Evolutionary conservation across 2,888 invertebrate genomes (phyloP).

Genomic region (Cacoxenus indagator): DNA sequence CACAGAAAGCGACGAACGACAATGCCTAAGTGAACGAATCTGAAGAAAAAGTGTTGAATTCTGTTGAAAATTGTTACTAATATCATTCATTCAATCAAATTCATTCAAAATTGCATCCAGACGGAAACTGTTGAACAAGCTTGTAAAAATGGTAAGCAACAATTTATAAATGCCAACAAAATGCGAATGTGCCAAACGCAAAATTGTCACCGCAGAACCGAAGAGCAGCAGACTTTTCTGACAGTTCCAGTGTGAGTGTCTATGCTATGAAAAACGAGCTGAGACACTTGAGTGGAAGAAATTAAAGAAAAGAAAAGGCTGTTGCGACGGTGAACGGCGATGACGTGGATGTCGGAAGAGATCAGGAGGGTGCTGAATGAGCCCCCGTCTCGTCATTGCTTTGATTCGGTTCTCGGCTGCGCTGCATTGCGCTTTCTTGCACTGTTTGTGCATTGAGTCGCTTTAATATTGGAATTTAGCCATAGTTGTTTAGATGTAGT

Average conservation of each 20-base stretch:
- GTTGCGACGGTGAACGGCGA: too few relatives aligned
- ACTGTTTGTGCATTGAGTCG: not conserved
- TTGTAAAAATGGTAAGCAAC: slow-evolving; percentile 54
- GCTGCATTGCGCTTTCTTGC: not conserved
- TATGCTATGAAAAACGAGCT: slow-evolving; percentile 36
- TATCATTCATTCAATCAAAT: slow-evolving; percentile 38
- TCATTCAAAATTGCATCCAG: slow-evolving; percentile 51
- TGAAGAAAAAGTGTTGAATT: slow-evolving; percentile 46
- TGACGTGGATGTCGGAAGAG: too few relatives aligned
- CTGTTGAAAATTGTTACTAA: slow-evolving; percentile 29
- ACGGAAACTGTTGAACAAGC: slow-evolving; percentile 51
- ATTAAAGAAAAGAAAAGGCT: not conserved
- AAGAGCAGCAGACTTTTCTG: slow-evolving; percentile 2
- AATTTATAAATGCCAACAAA: too few relatives aligned
- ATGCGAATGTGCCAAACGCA: not conserved
- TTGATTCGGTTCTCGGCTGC: not conserved
- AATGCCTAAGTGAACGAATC: slow-evolving; percentile 53
- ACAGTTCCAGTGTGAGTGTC: slow-evolving; percentile 23
- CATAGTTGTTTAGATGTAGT: not conserved
- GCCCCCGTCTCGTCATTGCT: not conserved
- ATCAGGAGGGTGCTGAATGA: too few relatives aligned
- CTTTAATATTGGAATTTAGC: not conserved
- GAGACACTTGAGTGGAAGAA: slow-evolving; percentile 38
- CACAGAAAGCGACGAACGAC: slow-evolving; percentile 37
- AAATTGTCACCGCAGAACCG: not conserved